A percentile compares a stretch with the other conserved stretches of the same genome.
Evolutionary conservation across 2,113 vertebrate species (phyloP).

Genomic region (Ochotona princeps): DNA sequence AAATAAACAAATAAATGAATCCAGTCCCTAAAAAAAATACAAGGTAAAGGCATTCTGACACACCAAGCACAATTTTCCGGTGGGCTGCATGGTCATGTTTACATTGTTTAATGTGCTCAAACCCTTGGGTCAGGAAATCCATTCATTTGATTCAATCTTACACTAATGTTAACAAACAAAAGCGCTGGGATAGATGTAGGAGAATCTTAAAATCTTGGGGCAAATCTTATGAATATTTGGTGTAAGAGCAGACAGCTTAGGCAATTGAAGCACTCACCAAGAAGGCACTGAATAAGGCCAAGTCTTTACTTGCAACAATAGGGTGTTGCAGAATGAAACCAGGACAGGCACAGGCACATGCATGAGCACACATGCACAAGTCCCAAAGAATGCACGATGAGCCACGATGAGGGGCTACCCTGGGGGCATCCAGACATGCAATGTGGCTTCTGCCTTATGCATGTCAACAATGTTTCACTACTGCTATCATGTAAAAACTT

Average conservation of each 20-base stretch:
- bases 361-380: rapidly evolving
- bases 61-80: no score
- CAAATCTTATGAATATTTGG: background rate
- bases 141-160: background rate
- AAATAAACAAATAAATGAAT: no score
- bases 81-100: background rate
- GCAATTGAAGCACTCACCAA: background rate
- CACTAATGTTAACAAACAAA: background rate
- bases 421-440: background rate
- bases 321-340: background rate
- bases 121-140: background rate
- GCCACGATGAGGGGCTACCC: background rate
- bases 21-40: no score
- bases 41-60: no score
- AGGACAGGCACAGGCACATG: rapidly evolving
- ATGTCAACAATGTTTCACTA: background rate
- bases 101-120: background rate
- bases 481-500: slow-evolving; percentile 21
- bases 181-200: background rate
- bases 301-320: background rate
- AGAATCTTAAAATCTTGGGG: background rate
- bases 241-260: background rate
- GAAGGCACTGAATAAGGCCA: background rate
- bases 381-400: background rate
- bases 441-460: background rate